A percentile compares a stretch with the other conserved stretches of the same genome.
phyloP scores from a whole-genome alignment of 2,113 vertebrate genomes.

The Equus przewalskii region DNA sequence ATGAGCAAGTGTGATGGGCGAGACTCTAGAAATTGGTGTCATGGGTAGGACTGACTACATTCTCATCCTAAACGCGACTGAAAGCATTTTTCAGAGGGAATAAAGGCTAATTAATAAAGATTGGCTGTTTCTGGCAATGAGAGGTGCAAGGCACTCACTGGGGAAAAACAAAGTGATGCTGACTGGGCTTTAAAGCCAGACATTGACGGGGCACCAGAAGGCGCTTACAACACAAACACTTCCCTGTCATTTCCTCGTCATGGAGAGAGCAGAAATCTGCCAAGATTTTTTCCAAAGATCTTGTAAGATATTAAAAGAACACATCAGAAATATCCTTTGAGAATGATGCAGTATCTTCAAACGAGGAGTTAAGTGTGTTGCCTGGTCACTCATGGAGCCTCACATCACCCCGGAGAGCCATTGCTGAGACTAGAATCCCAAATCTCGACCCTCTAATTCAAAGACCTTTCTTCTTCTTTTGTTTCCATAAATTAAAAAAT shows the following conservation, averaged over 20 bases:
- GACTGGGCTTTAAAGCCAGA: background rate
- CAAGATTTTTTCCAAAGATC: background rate
- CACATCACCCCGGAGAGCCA: background rate
- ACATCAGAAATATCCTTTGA: background rate
- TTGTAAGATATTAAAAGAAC: background rate
- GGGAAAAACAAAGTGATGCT: background rate
- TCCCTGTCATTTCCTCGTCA: background rate
- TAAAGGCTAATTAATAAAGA: conserved; percentile 49
- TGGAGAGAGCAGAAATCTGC: background rate
- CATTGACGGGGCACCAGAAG: background rate
- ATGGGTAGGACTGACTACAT: background rate
- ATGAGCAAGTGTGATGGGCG: background rate
- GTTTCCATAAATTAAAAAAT: background rate
- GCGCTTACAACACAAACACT: background rate
- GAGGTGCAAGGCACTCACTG: background rate
- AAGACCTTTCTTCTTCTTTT: background rate
- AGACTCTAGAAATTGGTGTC: background rate
- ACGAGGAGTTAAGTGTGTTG: background rate
- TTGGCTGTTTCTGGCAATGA: background rate
- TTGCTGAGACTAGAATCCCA: background rate
- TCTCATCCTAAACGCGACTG: background rate
- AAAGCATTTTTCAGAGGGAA: conserved; percentile 19
- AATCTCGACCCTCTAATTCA: background rate
- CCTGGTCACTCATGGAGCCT: background rate
- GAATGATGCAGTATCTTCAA: background rate